Evolutionary conservation across 2,113 vertebrate genomes (phyloP), one percentile per base, ranked within the genome.

Genomic region (Anthoscopus minutus): DNA sequence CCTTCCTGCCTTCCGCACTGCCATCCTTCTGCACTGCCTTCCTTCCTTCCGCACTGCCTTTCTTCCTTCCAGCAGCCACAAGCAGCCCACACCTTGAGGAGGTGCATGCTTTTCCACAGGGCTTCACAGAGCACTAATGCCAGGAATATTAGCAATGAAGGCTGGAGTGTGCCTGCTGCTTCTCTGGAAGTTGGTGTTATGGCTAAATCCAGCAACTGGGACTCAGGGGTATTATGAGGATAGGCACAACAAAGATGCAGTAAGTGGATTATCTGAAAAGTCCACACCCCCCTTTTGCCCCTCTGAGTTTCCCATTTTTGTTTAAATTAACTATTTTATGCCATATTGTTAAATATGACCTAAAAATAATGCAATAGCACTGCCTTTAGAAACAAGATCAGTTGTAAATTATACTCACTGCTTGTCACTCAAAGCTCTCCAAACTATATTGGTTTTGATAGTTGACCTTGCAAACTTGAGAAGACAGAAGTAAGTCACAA

Each of bases 181-280:
- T 45, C 81, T 94, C 86, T 95, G 81, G 78, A 96, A 96, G 94
- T 77, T 84, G 76, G 13, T 78, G 56, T 47, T 93, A 72, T 12
- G 0, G 85, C 91, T 96, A 94, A 96, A 95, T 81, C 71, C 51
- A 94, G 89, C 79, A 95, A 74, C 60, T 76, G 62, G 86, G 71
- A 92, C 95, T 90, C 86, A 24, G 83, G 56, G 82, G 61, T 89
- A 94, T 87, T 70, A 89, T 47, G 79, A 89, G 81, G 51, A 96
- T 82, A 93, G 89, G 73, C 92, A 93, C 93, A 94, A 95, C 69
- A 86, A 96, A 96, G 86, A 83, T 86, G 70, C 45, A 86, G 57
- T 94, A 93, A 91, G 76, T 94, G 80, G 92, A 94, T 96, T 93
- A 97, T 89, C 62, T 74, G 80, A 40, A 83, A 95, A 97, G 71